phyloP scores from a whole-genome alignment of 2,797 vertebrate species.

The Cynodonichthys magdalenae region DNA sequence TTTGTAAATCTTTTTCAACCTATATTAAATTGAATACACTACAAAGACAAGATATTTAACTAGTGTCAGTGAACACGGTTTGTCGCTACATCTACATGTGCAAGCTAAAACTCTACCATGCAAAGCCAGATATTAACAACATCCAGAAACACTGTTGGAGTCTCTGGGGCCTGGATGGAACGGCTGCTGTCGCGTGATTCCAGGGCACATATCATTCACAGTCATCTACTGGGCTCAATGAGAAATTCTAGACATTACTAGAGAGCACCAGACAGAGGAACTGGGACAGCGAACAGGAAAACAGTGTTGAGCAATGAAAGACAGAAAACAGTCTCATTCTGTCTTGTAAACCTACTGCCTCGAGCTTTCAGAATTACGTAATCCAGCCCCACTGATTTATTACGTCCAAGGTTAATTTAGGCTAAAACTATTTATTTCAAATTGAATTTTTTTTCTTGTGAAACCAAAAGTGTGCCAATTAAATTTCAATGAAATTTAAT shows the following conservation, averaged over 20 bases:
- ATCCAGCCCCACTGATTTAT: not conserved
- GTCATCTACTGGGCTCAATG: constrained; percentile 39
- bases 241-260: constrained; percentile 51
- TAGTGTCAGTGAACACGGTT: too few species aligned
- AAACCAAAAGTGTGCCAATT: not conserved
- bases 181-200: constrained; percentile 32
- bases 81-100: too few species aligned
- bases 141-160: too few species aligned
- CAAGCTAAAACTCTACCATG: too few species aligned
- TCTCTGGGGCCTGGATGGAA: constrained; percentile 13
- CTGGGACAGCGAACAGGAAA: constrained; percentile 26
- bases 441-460: not conserved
- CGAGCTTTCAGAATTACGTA: not conserved
- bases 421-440: not conserved
- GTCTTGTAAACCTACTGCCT: not conserved
- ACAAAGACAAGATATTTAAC: too few species aligned
- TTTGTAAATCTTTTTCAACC: too few species aligned
- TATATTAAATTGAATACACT: too few species aligned
- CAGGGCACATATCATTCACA: constrained; percentile 43
- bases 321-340: not conserved
- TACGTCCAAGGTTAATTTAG: not conserved
- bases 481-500: not conserved
- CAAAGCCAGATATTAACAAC: too few species aligned
- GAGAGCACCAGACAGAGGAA: constrained; percentile 41
- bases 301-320: constrained; percentile 4